Evolutionary conservation across 2,888 invertebrate species (phyloP), one percentile per base, ranked within the genome.

Genomic region (Aspidiotus rigidus): DNA sequence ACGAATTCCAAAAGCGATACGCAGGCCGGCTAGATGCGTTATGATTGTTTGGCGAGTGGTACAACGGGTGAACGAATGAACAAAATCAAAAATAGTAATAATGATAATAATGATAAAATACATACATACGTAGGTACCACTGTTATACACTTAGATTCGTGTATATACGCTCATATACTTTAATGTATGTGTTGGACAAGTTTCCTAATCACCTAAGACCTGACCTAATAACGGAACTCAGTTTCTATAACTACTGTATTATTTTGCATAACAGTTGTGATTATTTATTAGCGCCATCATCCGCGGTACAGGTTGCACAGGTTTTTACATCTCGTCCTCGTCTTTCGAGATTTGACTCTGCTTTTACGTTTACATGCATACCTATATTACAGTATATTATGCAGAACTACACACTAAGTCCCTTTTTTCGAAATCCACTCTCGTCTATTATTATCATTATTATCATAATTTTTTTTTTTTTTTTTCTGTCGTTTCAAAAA

Each of bases 221-320:
- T 66, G 66, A 66, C 66, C 66, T 56, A 66, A 66, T 66, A 66
- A 66, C 66, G 66, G 66, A 66, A 66, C 66, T 66, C 56, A 66
- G 56, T 56, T 66, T 66, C 57, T 66, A 56, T 66, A 56, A 42
- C 56, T 66, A 57, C 66, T 56, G 64, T 66, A 66, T 66, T 66
- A 56, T 66, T 66, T 66, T 66, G 66, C 66, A 66, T 66, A 66
- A 66, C 57, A 66, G 56, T 66, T 66, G 66, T 66, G 66, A 57
- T 66, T 66, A 66, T 66, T 57, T 64, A 64, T 66, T 57, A 66
- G 39, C 66, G 41, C 66, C 56, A 55, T 64, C 66, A 41, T 57
- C 56, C 66, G 53, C 64, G 56, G 44, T 57, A 66, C 57, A 64
- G 54, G 64, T 64, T 64, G 66, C 42, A 15, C 66, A 66, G 66